Base-by-base conservation (phyloP, 2,797 vertebrate species). In the Rallus crepitans region DNA sequence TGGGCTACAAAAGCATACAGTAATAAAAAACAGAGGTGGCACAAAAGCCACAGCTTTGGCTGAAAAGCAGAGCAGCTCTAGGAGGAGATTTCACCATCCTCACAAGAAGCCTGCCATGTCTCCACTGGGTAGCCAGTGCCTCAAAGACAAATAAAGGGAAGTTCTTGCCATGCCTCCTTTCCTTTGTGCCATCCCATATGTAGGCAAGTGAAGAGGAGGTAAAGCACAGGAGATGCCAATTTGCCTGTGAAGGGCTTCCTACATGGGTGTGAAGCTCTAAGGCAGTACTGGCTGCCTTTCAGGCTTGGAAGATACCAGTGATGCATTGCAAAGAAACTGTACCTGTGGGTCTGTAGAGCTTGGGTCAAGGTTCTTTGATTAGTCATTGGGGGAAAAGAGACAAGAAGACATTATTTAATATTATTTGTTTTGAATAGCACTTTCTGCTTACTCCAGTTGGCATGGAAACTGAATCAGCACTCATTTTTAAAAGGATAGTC, bases 381-480 rank as follows among this genome's bases (percentile, higher is more conserved):
- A 86, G 57, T 86, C 77, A 33, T 24, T 42, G 50, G 48, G 78
- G 30, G 90, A 71, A 11, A 69, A 86, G 47, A 87, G 68, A 28
- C 30, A 75, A 48, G 23, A 80, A 93, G 64, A 83, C 76, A 53
- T 40, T 90, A 33, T 85, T 93, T 88, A 91, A 77, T 50, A 13
- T 78, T 91, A 77, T 89, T 93, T 94, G 94, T 89, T 94, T 92
- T 52, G 66, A 87, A 70, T 90, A 95, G 73, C 65, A 55, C 82
- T 95, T 81, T 89, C 72, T 95, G 66, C 87, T 95, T 94, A 53
- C 72, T 93, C 72, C 60, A 71, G 86, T 96, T 94, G 93, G 91
- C 96, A 96, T 96, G 95, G 95, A 96, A 96, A 97, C 96, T 80
- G 72, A 86, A 94, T 87, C 88, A 82, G 70, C 84, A 80, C 71